Percentiles rank a stretch among this genome's conserved stretches.
Conservation (phyloP, 2,888 invertebrate genomes). For the Hylaea fasciaria region DNA sequence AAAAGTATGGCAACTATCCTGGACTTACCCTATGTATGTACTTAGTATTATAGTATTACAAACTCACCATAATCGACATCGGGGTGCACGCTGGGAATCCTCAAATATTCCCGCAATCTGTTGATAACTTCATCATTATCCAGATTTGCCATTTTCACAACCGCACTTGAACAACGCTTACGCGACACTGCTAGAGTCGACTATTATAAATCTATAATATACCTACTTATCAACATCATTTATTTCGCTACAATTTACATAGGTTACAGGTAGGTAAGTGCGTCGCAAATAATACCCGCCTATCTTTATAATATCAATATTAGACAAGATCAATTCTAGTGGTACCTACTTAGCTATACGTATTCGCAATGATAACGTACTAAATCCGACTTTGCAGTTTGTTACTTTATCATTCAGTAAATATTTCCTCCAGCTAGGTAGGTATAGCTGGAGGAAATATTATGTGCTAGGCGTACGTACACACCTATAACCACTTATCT, state of each 20-base stretch:
- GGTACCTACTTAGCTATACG: too few species aligned
- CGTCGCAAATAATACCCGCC: too few species aligned
- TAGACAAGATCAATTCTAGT: too few species aligned
- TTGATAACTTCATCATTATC: conserved; percentile 86
- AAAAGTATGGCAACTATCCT: too few species aligned
- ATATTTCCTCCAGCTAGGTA: too few species aligned
- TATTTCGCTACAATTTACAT: too few species aligned
- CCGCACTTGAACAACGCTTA: background rate
- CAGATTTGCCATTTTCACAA: conserved; percentile 52
- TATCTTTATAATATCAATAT: too few species aligned
- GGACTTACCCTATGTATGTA: too few species aligned
- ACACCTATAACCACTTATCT: too few species aligned
- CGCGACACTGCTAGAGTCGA: background rate
- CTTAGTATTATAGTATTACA: background rate
- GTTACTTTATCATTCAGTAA: background rate
- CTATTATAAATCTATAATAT: background rate
- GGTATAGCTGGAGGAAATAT: too few species aligned
- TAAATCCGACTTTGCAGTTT: background rate
- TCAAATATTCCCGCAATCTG: conserved; percentile 93
- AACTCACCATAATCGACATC: conserved; percentile 93
- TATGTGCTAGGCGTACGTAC: too few species aligned
- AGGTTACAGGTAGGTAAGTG: too few species aligned
- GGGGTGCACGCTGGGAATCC: conserved; percentile 95
- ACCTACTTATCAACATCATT: background rate
- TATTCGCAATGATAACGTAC: background rate